Base-by-base conservation (phyloP, 1,140 invertebrate genomes). In the Drosophila bifasciata region DNA sequence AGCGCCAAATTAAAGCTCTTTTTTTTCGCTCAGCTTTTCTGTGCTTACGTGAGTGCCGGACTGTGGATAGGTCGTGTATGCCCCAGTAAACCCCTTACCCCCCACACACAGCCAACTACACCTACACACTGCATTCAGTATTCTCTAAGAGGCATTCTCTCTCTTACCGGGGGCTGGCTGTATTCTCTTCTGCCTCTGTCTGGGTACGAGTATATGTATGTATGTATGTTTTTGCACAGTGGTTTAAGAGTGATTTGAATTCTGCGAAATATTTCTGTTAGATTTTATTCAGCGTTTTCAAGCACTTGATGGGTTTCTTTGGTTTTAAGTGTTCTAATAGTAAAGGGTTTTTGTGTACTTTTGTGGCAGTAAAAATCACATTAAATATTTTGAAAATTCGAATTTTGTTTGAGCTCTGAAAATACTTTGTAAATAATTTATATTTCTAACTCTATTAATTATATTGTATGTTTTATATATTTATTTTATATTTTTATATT, bases 161-260 rank as follows among this genome's bases (percentile, higher is more conserved):
- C 32, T 13, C 72, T 75, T 71, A 71, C 72, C 60, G 15, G 15
- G n/a, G n/a, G n/a, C n/a, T n/a, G n/a, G 36, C 60, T 36, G 25
- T 25, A 21, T 28, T 23, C 17, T 52, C 36, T 53, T 51, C 23
- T 16, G 5, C 11, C n/a, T 19, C 28, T 39, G 44, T 36, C 32
- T 32, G 23, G 25, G 28, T 51, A 25, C n/a, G n/a, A n/a, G n/a
- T n/a, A n/a, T n/a, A n/a, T n/a, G n/a, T n/a, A n/a, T n/a, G n/a
- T 51, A 25, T 51, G 16, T 51, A 5, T 51, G 15, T 16, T 70
- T 52, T 57, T 70, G 28, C 53, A 70, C 59, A 53, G 53, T 58
- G 71, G 43, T 49, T 44, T 0, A 39, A 39, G 19, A 67, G 59
- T 68, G 23, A 36, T 50, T 36, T 13, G 1, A 36, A 4, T 56